A percentile compares a stretch with the other conserved stretches of the same genome.
Conservation (phyloP, 2,113 vertebrate species). For the Sebastes schlegelii region DNA sequence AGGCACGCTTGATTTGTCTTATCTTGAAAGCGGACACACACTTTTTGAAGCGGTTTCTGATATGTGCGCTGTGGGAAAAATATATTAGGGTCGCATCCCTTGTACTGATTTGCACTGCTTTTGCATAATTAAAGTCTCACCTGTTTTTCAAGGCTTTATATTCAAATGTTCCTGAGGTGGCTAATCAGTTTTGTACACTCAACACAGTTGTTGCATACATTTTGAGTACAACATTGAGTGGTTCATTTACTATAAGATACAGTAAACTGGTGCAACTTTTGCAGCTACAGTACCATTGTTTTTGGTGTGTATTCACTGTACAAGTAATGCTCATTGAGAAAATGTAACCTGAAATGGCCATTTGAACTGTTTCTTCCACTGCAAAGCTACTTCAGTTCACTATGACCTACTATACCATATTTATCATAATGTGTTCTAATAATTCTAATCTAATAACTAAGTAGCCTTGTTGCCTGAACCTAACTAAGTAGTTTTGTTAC, state of each 20-base stretch:
- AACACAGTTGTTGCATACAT: not conserved
- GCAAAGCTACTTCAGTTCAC: not conserved
- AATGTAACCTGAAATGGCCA: not conserved
- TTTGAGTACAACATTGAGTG: not conserved
- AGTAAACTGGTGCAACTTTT: not conserved
- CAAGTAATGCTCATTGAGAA: no score
- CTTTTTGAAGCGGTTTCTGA: constrained; percentile 19
- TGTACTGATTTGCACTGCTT: constrained; percentile 10
- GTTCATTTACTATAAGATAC: not conserved
- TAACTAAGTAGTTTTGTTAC: no score
- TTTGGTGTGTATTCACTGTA: no score
- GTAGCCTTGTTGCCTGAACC: no score
- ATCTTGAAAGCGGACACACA: constrained; percentile 24
- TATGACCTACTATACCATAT: not conserved
- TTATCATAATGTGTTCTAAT: not conserved
- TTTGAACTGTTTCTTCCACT: not conserved
- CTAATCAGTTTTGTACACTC: not conserved
- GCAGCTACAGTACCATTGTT: not conserved
- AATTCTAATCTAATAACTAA: no score
- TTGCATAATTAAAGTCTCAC: constrained; percentile 42
- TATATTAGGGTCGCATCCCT: constrained; percentile 28
- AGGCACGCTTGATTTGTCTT: constrained; percentile 40
- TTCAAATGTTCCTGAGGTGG: not conserved
- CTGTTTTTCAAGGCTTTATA: constrained; percentile 16
- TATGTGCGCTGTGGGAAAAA: constrained; percentile 19